Base-by-base conservation (phyloP, 1,140 invertebrate genomes). In the Thaumetopoea pityocampa region DNA sequence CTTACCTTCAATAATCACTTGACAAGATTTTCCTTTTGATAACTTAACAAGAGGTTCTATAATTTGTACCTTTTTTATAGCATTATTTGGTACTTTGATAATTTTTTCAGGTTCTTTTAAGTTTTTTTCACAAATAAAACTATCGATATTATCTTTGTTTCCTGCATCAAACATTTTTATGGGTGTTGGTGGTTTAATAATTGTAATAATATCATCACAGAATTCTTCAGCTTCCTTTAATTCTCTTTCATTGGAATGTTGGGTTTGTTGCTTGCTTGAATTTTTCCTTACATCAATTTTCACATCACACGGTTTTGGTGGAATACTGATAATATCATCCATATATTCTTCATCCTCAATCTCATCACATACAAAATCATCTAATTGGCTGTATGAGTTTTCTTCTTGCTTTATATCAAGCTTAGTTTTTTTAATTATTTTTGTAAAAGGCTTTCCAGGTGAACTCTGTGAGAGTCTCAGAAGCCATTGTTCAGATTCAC, bases 381-480 rank as follows among this genome's bases (percentile, higher is more conserved):
- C 74, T 24, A 68, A 46, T 45, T 82, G 78, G 51, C 72, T 78
- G 17, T 82, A 82, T 8, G 78, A 82, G 18, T 51, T 67, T 10
- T 79, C 59, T 41, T 63, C 59, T 26, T 41, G 47, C 9, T 40
- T 36, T 11, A 18, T 43, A 14, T 65, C 59, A 38, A 12, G 23
- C 35, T 53, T 49, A 30, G 23, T 35, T n/a, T 50, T 33, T 26
- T 46, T 40, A 29, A 19, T 7, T 6, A 47, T 41, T 44, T 57
- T 77, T 17, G 29, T 59, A 22, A 63, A 64, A 29, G 72, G 53
- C 40, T 79, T 79, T 15, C 63, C 60, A 18, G 74, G 73, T 12
- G 73, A 80, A 45, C 54, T 78, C 53, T 83, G 74, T 6, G 79
- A 83, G 6, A 81, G 38, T 37, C 70, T 58, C 10, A 65, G 16